Evolutionary conservation across 1,140 invertebrate species (phyloP), one percentile per base, ranked within the genome.

Genomic region (Drosophila busckii): DNA sequence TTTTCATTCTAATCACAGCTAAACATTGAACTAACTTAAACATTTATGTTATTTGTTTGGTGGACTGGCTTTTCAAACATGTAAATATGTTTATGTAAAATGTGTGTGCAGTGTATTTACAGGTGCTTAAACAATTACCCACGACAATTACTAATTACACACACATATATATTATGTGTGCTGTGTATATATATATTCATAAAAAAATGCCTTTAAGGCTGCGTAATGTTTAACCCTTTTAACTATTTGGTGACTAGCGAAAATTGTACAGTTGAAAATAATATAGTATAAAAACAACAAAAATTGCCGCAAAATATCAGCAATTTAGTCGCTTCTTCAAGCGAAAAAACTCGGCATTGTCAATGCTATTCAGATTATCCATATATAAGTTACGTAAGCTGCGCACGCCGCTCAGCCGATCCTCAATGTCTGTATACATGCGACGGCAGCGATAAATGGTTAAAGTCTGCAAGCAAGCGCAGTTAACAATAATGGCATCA

Each of bases 401-500:
- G 0, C 88, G 86, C 10, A 90, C 54, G n/a, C 64, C 58, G 3
- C 88, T 85, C 19, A 91, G 82, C 0, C 88, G 62, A 53, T 89
- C 89, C 10, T 89, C 89, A 3, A 90, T 61, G 31, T 90, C 90
- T 2, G 88, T 84, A 9, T 85, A 86, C 82, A 86, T 86, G 26
- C 68, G 66, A 26, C 80, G 84, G 35, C 84, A 86, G 1, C 84
- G 70, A 37, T 75, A 82, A 3, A 86, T 68, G 16, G 80, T 83
- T 0, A 86, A 41, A 0, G 84, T 83, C 58, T 86, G 75, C 25
- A 87, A 26, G 22, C 70, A 58, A 45, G 89, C 89, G 55, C 92
- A 92, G 59, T 92, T 87, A 0, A 80, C 61, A 46, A 88, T 88
- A 26, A 94, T 89, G 12, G 89, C 88, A 45, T 91, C 88, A 9